These are phyloP conservation scores for Hydropotes inermis DNA, from an alignment of 2,113 vertebrate genomes.

Conservation along the genomic window DNA sequence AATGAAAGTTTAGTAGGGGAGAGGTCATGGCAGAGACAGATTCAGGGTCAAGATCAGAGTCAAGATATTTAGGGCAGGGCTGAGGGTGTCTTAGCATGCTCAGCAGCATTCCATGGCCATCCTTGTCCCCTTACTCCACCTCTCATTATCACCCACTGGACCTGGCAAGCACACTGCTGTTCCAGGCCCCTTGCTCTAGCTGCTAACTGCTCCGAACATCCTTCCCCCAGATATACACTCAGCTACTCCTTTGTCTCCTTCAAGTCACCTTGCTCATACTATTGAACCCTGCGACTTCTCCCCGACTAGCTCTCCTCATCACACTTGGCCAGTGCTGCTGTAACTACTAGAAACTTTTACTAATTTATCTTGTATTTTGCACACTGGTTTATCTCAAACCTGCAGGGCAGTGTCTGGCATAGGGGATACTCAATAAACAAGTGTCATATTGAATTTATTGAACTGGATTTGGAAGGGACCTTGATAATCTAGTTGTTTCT, in stretches of 20 bases:
- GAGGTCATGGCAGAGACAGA: not conserved
- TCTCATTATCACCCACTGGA: not conserved
- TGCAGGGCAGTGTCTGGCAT: not conserved
- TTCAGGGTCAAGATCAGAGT: not conserved
- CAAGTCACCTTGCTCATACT: not conserved
- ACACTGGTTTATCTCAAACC: not conserved
- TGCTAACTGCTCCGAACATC: not conserved
- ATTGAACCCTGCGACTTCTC: not conserved
- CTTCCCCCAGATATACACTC: not conserved
- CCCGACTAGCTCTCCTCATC: not conserved
- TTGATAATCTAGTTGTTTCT: not conserved
- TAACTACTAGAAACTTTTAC: not conserved
- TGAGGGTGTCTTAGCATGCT: not conserved
- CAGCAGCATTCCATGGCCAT: not conserved
- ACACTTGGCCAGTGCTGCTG: not conserved
- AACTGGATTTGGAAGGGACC: not conserved
- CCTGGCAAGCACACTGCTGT: rapidly evolving
- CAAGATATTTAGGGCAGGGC: not conserved
- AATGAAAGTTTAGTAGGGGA: not conserved
- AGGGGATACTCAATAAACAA: not conserved
- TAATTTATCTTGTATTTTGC: not conserved
- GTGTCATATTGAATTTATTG: not conserved
- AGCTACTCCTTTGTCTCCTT: not conserved
- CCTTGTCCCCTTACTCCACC: no score
- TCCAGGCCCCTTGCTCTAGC: not conserved